Evolutionary conservation across 2,888 invertebrate species (phyloP), one percentile per base, ranked within the genome.

Genomic region (Epirrhoe tristata): DNA sequence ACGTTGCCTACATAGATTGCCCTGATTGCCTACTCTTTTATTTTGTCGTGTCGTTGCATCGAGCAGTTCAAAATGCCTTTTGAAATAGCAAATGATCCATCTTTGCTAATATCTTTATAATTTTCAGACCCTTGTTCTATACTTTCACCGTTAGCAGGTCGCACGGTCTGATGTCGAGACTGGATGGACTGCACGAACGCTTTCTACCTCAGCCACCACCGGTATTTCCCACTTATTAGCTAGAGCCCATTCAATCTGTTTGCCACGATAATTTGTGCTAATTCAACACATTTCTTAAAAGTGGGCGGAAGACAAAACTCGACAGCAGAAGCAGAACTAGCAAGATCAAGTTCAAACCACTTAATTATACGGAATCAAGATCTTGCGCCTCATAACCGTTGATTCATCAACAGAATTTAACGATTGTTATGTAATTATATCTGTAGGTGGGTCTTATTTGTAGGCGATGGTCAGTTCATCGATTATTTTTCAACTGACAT

Each of bases 121-220:
- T 16, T 52, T 62, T 74, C 59, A 76, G 77, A 81, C 79, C 81
- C 80, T 81, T 80, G 79, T 74, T 77, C 58, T 74, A 68, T 76
- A 88, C 90, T 91, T 90, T 92, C 90, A 82, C 89, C 79, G 73
- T 81, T 85, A 83, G 77, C 84, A 84, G 75, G 81, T 86, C 84
- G 78, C 86, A 85, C 83, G 85, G 84, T 82, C 85, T 79, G 81
- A 60, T 70, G 72, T 67, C 72, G 72, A 77, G 77, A 53, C 71
- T 78, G 70, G 69, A 61, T 73, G 64, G 71, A 75, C 73, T 56
- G 66, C 63, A 71, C 72, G 75, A 58, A 76, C 80, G 86, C 91
- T 91, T 91, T 90, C 89, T 87, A 87, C 75, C 76, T 81, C 77
- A 81, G 80, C 75, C 73, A 75, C 71, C 69, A 74, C 70, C 14